These are phyloP conservation scores for Adelognathus sp. DNA, from an alignment of 2,888 invertebrate genomes.

Conservation along the genomic window DNA sequence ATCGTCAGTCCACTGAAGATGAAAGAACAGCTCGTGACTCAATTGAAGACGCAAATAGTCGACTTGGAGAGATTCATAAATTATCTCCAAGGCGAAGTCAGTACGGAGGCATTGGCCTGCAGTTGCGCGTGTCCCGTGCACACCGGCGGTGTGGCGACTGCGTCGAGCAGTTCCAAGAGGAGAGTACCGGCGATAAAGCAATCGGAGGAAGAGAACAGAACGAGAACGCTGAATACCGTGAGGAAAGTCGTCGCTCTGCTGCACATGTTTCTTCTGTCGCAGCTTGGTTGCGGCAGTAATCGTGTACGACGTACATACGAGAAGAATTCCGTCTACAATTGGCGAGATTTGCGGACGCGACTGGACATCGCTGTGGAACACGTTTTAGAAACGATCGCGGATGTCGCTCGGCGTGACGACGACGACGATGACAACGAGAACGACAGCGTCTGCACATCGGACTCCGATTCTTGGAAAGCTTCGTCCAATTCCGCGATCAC, in stretches of 20 bases:
- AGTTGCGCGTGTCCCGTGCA: slow-evolving; percentile 82
- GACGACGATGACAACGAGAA: slow-evolving; percentile 65
- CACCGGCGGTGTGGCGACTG: slow-evolving; percentile 68
- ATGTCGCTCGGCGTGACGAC: slow-evolving; percentile 65
- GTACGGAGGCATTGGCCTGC: slow-evolving; percentile 82
- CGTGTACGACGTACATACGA: slow-evolving; percentile 91
- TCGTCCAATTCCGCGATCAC: slow-evolving; percentile 91
- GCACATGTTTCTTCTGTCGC: slow-evolving; percentile 96
- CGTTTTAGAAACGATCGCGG: slow-evolving; percentile 81
- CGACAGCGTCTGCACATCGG: slow-evolving; percentile 83
- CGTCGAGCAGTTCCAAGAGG: slow-evolving; percentile 70
- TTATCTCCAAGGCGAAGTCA: slow-evolving; percentile 92
- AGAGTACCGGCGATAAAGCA: slow-evolving; percentile 39
- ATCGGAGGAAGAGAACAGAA: slow-evolving; percentile 78
- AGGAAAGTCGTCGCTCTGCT: slow-evolving; percentile 94
- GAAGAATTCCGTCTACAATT: slow-evolving; percentile 93
- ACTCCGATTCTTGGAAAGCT: slow-evolving; percentile 81
- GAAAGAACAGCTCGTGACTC: slow-evolving; percentile 97
- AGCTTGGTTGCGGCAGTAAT: slow-evolving; percentile 93
- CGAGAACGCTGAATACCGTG: slow-evolving; percentile 89
- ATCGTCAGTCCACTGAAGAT: slow-evolving; percentile 96
- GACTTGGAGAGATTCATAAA: slow-evolving; percentile 98
- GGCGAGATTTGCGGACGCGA: slow-evolving; percentile 96
- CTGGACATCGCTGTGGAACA: slow-evolving; percentile 94
- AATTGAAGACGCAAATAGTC: slow-evolving; percentile 97